phyloP scores from a whole-genome alignment of 2,888 invertebrate species.

The Apeira syringaria region DNA sequence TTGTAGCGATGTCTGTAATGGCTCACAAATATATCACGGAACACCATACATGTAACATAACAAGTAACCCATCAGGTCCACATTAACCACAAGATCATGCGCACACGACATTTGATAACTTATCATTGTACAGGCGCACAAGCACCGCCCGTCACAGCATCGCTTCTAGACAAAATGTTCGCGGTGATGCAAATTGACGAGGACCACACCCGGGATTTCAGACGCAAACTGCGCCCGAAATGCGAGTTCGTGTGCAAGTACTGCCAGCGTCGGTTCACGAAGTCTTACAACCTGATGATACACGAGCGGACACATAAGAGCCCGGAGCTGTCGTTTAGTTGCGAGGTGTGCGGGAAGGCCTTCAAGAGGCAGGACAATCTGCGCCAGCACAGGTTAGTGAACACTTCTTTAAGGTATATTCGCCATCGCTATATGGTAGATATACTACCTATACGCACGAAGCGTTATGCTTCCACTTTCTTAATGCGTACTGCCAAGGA shows the following conservation, averaged over 20 bases:
- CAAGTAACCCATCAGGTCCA: too few relatives aligned
- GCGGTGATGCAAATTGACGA: slow-evolving; percentile 96
- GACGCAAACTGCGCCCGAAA: slow-evolving; percentile 95
- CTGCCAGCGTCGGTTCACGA: slow-evolving; percentile 98
- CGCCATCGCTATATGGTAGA: too few relatives aligned
- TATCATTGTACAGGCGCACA: slow-evolving; percentile 73
- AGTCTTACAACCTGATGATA: slow-evolving; percentile 99
- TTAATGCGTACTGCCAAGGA: too few relatives aligned
- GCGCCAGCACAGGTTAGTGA: slow-evolving; percentile 94
- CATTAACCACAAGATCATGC: slow-evolving; percentile 45
- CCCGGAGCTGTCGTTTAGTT: slow-evolving; percentile 97
- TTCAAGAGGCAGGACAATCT: slow-evolving; percentile 99
- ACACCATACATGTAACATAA: too few relatives aligned
- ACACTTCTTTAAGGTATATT: neutral
- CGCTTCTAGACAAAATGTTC: slow-evolving; percentile 89
- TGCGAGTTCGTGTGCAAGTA: slow-evolving; percentile 99
- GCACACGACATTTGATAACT: slow-evolving; percentile 66
- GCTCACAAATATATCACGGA: too few relatives aligned
- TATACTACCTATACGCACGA: too few relatives aligned
- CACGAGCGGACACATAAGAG: slow-evolving; percentile 99
- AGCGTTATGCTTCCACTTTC: too few relatives aligned
- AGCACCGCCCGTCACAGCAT: slow-evolving; percentile 78
- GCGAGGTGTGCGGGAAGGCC: slow-evolving; percentile 98
- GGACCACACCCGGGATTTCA: slow-evolving; percentile 93
- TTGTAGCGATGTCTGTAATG: too few relatives aligned